These are phyloP conservation scores for Coccyzus lansbergi DNA, from an alignment of 2,797 vertebrate genomes.

Conservation along the genomic window DNA sequence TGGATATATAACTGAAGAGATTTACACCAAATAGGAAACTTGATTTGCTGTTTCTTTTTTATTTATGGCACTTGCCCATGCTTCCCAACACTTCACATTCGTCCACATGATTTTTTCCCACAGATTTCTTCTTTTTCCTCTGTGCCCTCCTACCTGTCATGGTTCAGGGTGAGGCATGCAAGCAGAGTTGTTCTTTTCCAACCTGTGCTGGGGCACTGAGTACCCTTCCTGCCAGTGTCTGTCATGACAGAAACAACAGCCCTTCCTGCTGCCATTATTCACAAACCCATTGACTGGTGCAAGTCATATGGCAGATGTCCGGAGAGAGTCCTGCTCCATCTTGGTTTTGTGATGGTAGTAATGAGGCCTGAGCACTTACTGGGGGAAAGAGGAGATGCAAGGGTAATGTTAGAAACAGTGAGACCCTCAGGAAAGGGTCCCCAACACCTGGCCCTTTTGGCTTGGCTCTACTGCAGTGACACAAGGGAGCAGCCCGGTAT, in stretches of 20 bases:
- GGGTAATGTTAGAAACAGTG: neutral
- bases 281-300: neutral
- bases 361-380: neutral
- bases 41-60: neutral
- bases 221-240: neutral
- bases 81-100: neutral
- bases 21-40: neutral
- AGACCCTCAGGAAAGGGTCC: neutral
- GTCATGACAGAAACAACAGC: neutral
- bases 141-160: rapidly evolving
- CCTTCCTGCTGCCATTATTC: neutral
- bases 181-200: neutral
- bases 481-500: rapidly evolving
- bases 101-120: neutral
- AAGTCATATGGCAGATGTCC: neutral
- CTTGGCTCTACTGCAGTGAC: neutral
- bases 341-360: rapidly evolving
- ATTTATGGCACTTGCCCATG: neutral
- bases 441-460: neutral
- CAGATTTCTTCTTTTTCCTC: neutral
- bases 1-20: neutral
- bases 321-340: too few relatives aligned
- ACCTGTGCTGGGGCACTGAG: rapidly evolving
- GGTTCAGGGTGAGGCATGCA: neutral
- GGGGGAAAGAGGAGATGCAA: too few relatives aligned